phyloP scores from a whole-genome alignment of 2,113 vertebrate species.

The Thoracochromis brauschi region DNA sequence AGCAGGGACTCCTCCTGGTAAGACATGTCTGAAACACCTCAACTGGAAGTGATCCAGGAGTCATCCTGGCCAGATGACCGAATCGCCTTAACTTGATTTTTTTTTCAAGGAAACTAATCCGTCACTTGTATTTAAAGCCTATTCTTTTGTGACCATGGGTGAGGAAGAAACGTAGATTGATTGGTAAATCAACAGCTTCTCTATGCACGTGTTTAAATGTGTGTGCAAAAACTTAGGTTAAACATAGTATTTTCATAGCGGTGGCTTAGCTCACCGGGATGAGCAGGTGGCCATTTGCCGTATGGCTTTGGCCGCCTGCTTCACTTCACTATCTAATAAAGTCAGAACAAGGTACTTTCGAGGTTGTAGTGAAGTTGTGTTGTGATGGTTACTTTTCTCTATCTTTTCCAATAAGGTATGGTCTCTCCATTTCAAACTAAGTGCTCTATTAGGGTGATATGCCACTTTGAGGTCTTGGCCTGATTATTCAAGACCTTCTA shows the following conservation, averaged over 20 bases:
- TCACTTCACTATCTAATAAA: not conserved
- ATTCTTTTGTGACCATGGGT: not conserved
- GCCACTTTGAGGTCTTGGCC: not conserved
- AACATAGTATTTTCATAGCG: not conserved
- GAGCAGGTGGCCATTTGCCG: fast-evolving
- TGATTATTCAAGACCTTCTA: not conserved
- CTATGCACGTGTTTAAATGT: not conserved
- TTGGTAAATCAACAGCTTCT: not conserved
- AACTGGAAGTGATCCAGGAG: not conserved
- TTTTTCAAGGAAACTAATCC: not conserved
- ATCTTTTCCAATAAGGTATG: not conserved
- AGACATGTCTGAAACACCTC: not conserved
- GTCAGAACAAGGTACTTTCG: not conserved
- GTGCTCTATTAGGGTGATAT: not conserved
- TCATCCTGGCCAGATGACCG: not conserved
- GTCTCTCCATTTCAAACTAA: not conserved
- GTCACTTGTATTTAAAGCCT: not conserved
- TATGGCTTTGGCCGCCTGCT: not conserved
- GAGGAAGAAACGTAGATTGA: not conserved
- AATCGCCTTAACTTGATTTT: not conserved
- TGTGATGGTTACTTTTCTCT: not conserved
- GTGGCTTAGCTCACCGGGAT: not conserved
- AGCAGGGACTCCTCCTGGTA: not conserved
- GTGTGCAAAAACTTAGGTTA: not conserved
- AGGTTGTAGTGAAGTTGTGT: not conserved